Conservation (phyloP, 2,797 vertebrate species). For the Cirrhinus molitorella region DNA sequence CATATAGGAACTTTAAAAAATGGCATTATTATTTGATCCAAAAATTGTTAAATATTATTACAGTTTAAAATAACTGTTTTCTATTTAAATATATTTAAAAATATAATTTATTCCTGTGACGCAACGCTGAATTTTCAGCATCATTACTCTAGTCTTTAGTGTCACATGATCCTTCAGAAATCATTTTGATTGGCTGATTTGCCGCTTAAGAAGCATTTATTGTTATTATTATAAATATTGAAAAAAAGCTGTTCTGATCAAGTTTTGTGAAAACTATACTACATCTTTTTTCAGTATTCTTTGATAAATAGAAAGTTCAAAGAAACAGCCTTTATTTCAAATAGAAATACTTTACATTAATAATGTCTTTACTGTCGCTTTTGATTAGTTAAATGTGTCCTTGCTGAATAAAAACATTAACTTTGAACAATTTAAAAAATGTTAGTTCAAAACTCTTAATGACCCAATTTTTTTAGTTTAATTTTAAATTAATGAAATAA, state of each 20-base stretch:
- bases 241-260: neutral
- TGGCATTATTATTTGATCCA: neutral
- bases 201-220: too few relatives aligned
- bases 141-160: neutral
- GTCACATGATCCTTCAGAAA: neutral
- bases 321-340: neutral
- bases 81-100: neutral
- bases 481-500: neutral
- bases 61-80: neutral
- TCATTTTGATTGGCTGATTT: neutral
- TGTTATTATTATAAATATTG: neutral
- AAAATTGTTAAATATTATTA: neutral
- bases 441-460: neutral
- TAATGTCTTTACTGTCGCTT: neutral
- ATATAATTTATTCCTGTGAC: neutral
- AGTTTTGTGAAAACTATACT: neutral
- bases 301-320: neutral
- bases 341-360: neutral
- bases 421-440: neutral
- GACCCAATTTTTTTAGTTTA: neutral
- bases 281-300: neutral
- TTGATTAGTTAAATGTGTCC: neutral
- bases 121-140: neutral
- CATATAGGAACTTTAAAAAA: neutral
- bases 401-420: neutral